A percentile compares a stretch with the other conserved stretches of the same genome.
Conservation (phyloP, 2,888 invertebrate genomes). For the Athalia rosae region DNA sequence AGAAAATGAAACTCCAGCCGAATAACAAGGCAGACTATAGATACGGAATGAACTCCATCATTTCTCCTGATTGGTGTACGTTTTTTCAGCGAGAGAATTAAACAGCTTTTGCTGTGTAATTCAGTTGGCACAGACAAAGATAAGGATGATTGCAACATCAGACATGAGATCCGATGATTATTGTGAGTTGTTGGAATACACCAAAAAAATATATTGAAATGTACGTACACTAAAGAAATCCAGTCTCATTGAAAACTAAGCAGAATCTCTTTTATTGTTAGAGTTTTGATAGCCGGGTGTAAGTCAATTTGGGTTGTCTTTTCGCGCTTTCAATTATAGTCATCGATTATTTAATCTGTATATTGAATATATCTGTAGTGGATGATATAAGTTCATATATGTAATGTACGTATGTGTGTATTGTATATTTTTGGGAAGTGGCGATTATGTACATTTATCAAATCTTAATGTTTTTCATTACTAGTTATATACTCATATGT, state of each 20-base stretch:
- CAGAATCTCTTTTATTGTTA: no score
- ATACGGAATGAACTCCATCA: neutral
- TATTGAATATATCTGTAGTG: neutral
- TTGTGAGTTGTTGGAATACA: no score
- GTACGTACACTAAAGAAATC: no score
- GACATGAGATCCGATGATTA: no score
- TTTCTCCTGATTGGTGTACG: neutral
- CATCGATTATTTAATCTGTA: neutral
- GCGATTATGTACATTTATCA: neutral
- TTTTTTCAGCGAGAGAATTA: no score
- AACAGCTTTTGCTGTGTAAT: no score
- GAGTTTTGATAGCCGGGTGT: neutral
- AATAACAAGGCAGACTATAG: neutral
- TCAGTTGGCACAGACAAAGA: neutral
- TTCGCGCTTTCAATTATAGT: neutral
- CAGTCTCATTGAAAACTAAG: neutral
- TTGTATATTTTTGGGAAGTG: neutral
- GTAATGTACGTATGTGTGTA: neutral
- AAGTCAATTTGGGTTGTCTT: neutral
- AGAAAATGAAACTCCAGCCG: neutral
- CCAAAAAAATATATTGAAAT: no score
- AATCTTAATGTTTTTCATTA: no score
- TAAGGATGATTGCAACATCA: no score
- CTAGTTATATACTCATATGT: neutral
- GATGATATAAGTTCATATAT: neutral